Conservation (phyloP, 2,113 vertebrate genomes). For the Otocyon megalotis region DNA sequence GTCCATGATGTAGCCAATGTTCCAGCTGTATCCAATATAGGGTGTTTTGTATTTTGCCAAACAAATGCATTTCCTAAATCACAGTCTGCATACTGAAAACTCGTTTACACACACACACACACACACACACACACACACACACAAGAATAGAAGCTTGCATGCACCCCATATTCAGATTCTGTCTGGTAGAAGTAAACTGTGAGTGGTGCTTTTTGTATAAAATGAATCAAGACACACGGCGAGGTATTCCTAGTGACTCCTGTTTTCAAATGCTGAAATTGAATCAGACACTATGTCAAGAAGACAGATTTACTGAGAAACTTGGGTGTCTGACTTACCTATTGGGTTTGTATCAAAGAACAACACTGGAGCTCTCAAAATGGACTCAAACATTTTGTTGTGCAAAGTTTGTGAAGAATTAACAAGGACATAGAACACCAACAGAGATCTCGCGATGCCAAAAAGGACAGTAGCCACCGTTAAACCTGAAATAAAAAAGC, state of each 20-base stretch:
- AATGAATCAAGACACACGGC: background rate
- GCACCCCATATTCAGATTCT: background rate
- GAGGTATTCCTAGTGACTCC: background rate
- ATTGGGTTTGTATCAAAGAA: slow-evolving; percentile 98
- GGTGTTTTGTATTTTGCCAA: background rate
- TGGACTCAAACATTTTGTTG: slow-evolving; percentile 94
- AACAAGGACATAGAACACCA: slow-evolving; percentile 92
- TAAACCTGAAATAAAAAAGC: slow-evolving; percentile 89
- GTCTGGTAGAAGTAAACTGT: background rate
- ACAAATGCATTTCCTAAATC: background rate
- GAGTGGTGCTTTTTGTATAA: background rate
- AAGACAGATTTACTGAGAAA: background rate
- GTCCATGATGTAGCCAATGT: background rate
- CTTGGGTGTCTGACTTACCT: slow-evolving; percentile 87
- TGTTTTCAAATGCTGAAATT: background rate
- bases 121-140: background rate
- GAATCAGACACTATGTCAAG: background rate
- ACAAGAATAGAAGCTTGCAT: background rate
- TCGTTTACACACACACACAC: background rate
- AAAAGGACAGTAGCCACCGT: slow-evolving; percentile 91
- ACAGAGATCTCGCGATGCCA: slow-evolving; percentile 89
- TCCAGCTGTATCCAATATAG: background rate
- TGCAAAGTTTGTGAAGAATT: slow-evolving; percentile 91
- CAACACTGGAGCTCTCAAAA: slow-evolving; percentile 92
- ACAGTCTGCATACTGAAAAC: background rate